These are phyloP conservation scores for Spea hammondii DNA, from an alignment of 2,797 vertebrate species.

Conservation along the genomic window DNA sequence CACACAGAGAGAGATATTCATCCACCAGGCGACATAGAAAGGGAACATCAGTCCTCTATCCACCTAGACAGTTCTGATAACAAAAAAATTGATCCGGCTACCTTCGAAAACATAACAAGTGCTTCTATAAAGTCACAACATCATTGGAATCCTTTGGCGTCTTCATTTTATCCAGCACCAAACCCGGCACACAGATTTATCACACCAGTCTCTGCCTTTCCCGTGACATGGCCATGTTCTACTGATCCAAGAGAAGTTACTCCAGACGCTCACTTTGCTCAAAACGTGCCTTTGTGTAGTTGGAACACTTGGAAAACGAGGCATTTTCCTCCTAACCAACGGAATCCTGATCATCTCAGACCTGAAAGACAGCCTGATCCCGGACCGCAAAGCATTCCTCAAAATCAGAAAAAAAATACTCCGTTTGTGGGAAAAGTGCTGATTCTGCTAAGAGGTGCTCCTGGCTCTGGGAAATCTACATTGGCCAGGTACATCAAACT, in stretches of 20 bases:
- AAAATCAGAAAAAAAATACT: conserved; percentile 65
- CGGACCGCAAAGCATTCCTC: conserved; percentile 60
- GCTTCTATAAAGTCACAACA: conserved; percentile 27
- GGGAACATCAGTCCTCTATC: background rate
- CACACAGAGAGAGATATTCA: conserved; percentile 28
- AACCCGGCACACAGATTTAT: conserved; percentile 72
- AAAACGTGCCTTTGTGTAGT: conserved; percentile 70
- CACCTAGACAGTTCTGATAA: background rate
- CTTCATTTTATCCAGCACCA: conserved; percentile 70
- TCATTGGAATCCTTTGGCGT: conserved; percentile 79
- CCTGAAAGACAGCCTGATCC: conserved; percentile 59
- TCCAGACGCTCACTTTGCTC: conserved; percentile 62
- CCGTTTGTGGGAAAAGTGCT: conserved; percentile 80
- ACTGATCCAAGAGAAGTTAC: conserved; percentile 53
- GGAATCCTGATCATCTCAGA: conserved; percentile 61
- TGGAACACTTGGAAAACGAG: conserved; percentile 58
- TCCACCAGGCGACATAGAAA: background rate
- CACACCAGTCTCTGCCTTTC: conserved; percentile 73
- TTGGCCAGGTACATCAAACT: conserved; percentile 80
- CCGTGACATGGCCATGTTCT: conserved; percentile 68
- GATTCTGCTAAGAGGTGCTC: conserved; percentile 90
- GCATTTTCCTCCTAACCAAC: conserved; percentile 58
- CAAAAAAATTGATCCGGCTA: background rate
- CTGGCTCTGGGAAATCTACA: conserved; percentile 94
- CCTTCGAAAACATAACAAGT: background rate